A percentile compares a stretch with the other conserved stretches of the same genome.
Evolutionary conservation across 2,797 vertebrate species (phyloP).

Genomic region (Etheostoma perlongum): DNA sequence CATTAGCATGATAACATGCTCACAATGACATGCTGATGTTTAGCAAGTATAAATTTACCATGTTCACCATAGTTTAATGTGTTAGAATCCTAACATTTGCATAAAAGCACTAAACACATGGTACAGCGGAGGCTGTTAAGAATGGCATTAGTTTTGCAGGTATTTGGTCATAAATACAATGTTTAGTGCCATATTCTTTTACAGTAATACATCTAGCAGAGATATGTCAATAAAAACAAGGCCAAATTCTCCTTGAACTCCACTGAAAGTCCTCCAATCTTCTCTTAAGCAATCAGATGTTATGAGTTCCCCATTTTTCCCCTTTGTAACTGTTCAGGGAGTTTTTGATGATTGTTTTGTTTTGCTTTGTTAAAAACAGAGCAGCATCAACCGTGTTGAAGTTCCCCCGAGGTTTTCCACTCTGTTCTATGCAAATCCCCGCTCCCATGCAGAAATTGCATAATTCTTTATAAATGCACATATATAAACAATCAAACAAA

Average conservation of each 20-base stretch:
- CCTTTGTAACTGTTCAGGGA: not conserved
- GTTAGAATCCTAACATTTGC: not conserved
- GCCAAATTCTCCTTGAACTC: conserved; percentile 45
- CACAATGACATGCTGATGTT: not conserved
- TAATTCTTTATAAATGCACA: conserved; percentile 42
- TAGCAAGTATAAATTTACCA: not conserved
- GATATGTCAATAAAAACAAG: conserved; percentile 17
- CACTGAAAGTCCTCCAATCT: conserved; percentile 11
- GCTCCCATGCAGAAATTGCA: conserved; percentile 29
- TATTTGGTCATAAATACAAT: not conserved
- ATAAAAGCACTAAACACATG: not conserved
- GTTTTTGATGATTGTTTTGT: conserved; percentile 23
- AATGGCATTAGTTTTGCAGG: not conserved
- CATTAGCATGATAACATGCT: not conserved
- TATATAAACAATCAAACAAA: conserved; percentile 38
- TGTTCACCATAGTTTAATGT: not conserved
- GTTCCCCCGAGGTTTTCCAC: conserved; percentile 38
- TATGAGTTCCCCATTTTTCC: not conserved
- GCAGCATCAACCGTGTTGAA: conserved; percentile 21
- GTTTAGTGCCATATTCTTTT: not conserved
- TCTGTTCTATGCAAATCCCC: conserved; percentile 17
- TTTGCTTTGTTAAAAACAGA: conserved; percentile 35
- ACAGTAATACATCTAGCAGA: not conserved
- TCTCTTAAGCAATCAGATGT: conserved; percentile 9
- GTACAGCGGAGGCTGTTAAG: not conserved